Conservation (phyloP, 2,888 invertebrate species). For the Drymonia ruficornis region DNA sequence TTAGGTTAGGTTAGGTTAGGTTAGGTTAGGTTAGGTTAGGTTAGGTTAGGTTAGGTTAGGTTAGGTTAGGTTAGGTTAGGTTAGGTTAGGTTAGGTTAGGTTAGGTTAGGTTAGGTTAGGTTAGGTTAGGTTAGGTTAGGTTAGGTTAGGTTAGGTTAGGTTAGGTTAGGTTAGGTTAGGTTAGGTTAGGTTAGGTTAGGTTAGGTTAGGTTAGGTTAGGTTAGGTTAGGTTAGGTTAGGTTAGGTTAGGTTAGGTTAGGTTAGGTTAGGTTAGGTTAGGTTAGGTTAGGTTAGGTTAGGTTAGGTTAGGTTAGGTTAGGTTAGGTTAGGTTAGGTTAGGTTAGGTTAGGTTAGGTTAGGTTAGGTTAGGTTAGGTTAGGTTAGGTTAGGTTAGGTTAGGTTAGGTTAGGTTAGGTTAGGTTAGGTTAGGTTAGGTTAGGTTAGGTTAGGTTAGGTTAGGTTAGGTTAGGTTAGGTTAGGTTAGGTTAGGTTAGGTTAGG, state of each 20-base stretch:
- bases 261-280: slow-evolving; percentile 32
- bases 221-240: too few species aligned
- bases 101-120: slow-evolving; percentile 23
- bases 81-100: slow-evolving; percentile 20
- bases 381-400: too few species aligned
- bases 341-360: too few species aligned
- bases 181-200: slow-evolving; percentile 28
- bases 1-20: too few species aligned
- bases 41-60: slow-evolving; percentile 22
- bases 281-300: slow-evolving; percentile 28
- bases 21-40: slow-evolving; percentile 6
- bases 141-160: slow-evolving; percentile 34
- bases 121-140: slow-evolving; percentile 21
- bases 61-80: slow-evolving; percentile 19
- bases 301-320: too few species aligned
- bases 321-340: too few species aligned
- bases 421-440: too few species aligned
- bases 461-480: too few species aligned
- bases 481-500: too few species aligned
- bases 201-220: slow-evolving; percentile 23
- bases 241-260: slow-evolving; percentile 33
- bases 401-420: too few species aligned
- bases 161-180: slow-evolving; percentile 29
- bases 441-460: too few species aligned
- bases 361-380: too few species aligned